These are phyloP conservation scores for Athene cunicularia DNA, from an alignment of 2,113 vertebrate genomes.

Conservation along the genomic window DNA sequence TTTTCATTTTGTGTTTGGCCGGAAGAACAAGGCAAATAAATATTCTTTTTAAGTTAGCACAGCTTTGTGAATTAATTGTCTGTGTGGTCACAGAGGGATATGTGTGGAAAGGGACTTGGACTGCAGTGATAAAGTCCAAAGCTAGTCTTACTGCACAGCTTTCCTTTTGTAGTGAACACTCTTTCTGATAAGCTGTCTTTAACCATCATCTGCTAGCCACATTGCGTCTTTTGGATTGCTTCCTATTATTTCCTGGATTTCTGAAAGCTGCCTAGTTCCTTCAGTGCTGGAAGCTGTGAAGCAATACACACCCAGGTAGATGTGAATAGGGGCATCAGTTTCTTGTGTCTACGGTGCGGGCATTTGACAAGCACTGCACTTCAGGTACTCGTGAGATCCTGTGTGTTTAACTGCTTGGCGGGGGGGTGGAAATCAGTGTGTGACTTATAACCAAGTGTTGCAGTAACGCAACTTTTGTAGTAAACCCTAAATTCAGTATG, in stretches of 20 bases:
- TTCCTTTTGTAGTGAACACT: not conserved
- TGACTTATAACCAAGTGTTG: not conserved
- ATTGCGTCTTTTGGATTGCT: not conserved
- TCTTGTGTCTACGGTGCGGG: not conserved
- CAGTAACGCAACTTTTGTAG: not conserved
- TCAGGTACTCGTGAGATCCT: not conserved
- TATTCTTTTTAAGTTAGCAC: not conserved
- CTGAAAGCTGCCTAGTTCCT: not conserved
- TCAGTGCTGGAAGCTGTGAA: not conserved
- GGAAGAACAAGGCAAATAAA: not conserved
- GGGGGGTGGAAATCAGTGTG: not conserved
- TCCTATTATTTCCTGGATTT: not conserved
- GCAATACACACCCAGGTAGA: not conserved
- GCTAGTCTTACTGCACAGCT: not conserved
- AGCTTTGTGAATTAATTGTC: not conserved
- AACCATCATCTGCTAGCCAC: not conserved
- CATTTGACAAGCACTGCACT: not conserved
- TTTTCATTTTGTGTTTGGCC: slow-evolving; percentile 28
- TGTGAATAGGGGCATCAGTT: not conserved
- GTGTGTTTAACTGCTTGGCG: not conserved
- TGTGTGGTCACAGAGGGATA: not conserved
- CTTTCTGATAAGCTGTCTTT: not conserved
- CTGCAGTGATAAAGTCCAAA: not conserved
- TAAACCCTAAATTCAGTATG: accelerated
- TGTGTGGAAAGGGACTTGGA: not conserved